Percentiles rank a stretch among this genome's conserved stretches.
phyloP scores from a whole-genome alignment of 2,797 vertebrate species.

The Myotis planiceps region DNA sequence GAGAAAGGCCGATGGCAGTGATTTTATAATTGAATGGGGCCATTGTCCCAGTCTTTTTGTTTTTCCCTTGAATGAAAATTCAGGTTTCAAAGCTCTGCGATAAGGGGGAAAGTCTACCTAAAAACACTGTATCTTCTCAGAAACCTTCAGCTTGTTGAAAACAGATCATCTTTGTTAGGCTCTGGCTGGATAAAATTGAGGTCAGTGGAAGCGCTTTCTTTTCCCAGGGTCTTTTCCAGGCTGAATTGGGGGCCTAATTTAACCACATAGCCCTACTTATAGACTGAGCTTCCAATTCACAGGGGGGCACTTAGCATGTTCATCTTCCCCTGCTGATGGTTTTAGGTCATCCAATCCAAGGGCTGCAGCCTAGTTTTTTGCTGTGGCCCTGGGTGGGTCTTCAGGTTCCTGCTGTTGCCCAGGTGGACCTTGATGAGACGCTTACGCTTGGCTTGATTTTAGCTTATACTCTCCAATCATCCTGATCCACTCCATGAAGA shows the following conservation, averaged over 20 bases:
- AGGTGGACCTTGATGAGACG: neutral
- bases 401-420: neutral
- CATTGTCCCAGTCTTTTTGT: slow-evolving; percentile 42
- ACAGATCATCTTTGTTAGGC: slow-evolving; percentile 41
- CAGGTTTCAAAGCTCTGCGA: neutral
- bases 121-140: slow-evolving; percentile 16
- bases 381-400: neutral
- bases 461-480: neutral
- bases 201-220: slow-evolving; percentile 8
- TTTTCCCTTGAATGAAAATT: slow-evolving; percentile 33
- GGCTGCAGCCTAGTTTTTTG: neutral
- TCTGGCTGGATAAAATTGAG: slow-evolving; percentile 23
- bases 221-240: neutral
- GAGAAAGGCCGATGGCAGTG: neutral
- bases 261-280: neutral
- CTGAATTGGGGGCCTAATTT: neutral
- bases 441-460: neutral
- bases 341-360: neutral
- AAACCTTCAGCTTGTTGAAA: neutral
- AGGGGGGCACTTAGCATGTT: neutral
- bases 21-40: slow-evolving; percentile 55
- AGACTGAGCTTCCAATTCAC: neutral
- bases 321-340: neutral
- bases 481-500: neutral
- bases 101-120: neutral